A percentile compares a stretch with the other conserved stretches of the same genome.
Conservation (phyloP, 23 tunicate genomes). For the Clavelina lepadiformis region DNA sequence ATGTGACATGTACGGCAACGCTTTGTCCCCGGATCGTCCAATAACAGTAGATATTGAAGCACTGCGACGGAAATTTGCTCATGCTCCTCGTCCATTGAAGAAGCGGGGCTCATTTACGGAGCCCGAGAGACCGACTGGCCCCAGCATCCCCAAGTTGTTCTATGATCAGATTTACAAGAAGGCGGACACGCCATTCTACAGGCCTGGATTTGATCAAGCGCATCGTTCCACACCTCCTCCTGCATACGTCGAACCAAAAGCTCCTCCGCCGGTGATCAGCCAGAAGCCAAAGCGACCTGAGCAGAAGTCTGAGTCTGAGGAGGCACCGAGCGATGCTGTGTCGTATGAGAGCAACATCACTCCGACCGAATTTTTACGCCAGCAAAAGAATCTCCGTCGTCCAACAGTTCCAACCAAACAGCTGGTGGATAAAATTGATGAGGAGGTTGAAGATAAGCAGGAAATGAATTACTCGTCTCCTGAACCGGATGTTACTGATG, state of each 20-base stretch:
- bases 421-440: conserved; percentile 2
- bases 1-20: conserved; percentile 4
- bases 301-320: not conserved
- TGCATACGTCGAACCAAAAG: conserved; percentile 42
- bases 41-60: conserved; percentile 63
- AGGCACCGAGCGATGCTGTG: conserved; percentile 10
- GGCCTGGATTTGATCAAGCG: conserved; percentile 39
- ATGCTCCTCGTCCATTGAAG: conserved; percentile 90
- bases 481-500: conserved; percentile 5
- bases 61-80: conserved; percentile 66
- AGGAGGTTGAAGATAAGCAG: conserved; percentile 3
- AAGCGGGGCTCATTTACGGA: conserved; percentile 90
- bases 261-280: conserved; percentile 1
- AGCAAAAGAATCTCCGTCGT: conserved; percentile 8
- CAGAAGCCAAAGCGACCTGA: conserved; percentile 6
- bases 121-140: conserved; percentile 83
- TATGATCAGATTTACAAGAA: conserved; percentile 85
- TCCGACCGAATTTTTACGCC: conserved; percentile 24
- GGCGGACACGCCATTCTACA: conserved; percentile 84
- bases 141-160: conserved; percentile 56
- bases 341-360: conserved; percentile 40
- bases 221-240: conserved; percentile 71
- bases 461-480: conserved; percentile 8
- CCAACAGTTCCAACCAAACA: not conserved
- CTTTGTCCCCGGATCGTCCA: conserved; percentile 23